phyloP scores from a whole-genome alignment of 2,797 vertebrate genomes.

The Spinibarbus caldwelli region DNA sequence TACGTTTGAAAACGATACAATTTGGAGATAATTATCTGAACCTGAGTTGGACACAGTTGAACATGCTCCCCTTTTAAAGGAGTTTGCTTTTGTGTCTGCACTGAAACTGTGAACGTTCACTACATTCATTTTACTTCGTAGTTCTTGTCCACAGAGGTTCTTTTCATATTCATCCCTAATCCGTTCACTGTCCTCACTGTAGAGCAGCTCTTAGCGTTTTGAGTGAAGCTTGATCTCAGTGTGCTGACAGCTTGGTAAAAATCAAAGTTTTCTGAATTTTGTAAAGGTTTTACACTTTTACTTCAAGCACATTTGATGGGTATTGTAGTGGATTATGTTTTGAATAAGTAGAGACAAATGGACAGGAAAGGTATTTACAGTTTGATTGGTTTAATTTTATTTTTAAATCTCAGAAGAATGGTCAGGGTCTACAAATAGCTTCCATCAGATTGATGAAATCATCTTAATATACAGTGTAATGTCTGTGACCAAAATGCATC shows the following conservation, averaged over 20 bases:
- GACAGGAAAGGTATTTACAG: neutral
- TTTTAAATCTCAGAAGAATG: conserved; percentile 4
- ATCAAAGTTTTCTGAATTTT: neutral
- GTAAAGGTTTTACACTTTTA: neutral
- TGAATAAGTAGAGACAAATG: neutral
- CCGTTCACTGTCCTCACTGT: neutral
- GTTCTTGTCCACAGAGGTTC: conserved; percentile 25
- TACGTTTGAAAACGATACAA: conserved; percentile 52
- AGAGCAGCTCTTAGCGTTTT: neutral
- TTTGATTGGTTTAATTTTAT: neutral
- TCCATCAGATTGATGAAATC: neutral
- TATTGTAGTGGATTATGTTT: neutral
- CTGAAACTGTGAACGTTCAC: conserved; percentile 44
- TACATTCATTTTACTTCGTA: conserved; percentile 13
- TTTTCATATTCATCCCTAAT: conserved; percentile 25
- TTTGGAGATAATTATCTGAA: conserved; percentile 51
- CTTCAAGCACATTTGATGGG: neutral
- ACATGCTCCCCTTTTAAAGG: conserved; percentile 47
- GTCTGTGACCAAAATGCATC: neutral
- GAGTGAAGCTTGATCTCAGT: conserved; percentile 27
- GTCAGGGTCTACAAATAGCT: neutral
- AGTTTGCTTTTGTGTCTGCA: conserved; percentile 55
- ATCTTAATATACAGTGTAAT: neutral
- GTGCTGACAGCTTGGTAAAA: neutral
- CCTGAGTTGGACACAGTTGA: conserved; percentile 38